A percentile compares a stretch with the other conserved stretches of the same genome.
Evolutionary conservation across 2,113 vertebrate species (phyloP).

Genomic region (Pogonocichla stellata): DNA sequence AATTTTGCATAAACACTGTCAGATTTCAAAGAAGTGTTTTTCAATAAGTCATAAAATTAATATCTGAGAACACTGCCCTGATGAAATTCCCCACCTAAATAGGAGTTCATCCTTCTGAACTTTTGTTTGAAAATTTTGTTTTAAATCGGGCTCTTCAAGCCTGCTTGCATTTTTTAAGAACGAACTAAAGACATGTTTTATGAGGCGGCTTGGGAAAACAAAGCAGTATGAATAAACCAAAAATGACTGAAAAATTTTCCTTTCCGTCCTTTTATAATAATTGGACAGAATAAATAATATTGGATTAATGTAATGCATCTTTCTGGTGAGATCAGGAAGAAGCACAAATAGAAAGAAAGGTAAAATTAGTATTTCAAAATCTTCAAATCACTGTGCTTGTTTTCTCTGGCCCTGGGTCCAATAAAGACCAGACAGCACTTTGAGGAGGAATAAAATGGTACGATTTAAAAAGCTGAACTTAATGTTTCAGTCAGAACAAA

Average conservation of each 20-base stretch:
- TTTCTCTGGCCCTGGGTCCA: not conserved
- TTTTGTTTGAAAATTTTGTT: constrained; percentile 39
- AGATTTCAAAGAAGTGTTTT: constrained; percentile 53
- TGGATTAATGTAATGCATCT: not conserved
- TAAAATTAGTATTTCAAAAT: not conserved
- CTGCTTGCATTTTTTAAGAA: not conserved
- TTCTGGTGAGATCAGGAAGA: not conserved
- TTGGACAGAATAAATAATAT: not conserved
- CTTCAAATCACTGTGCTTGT: not conserved
- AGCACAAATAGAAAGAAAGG: not conserved
- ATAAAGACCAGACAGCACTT: not conserved
- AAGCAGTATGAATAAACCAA: constrained; percentile 22
- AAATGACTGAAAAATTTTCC: not conserved
- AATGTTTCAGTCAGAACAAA: not conserved
- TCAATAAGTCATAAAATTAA: constrained; percentile 7
- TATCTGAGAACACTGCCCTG: not conserved
- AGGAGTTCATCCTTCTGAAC: not conserved
- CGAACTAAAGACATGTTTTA: not conserved
- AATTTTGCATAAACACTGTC: constrained; percentile 35
- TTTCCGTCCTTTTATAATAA: not conserved
- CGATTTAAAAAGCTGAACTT: not conserved
- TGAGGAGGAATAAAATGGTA: not conserved
- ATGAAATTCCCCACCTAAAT: not conserved
- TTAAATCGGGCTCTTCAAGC: not conserved
- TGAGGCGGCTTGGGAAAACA: not conserved